These are phyloP conservation scores for Alethe diademata DNA, from an alignment of 2,113 vertebrate species.

Conservation along the genomic window DNA sequence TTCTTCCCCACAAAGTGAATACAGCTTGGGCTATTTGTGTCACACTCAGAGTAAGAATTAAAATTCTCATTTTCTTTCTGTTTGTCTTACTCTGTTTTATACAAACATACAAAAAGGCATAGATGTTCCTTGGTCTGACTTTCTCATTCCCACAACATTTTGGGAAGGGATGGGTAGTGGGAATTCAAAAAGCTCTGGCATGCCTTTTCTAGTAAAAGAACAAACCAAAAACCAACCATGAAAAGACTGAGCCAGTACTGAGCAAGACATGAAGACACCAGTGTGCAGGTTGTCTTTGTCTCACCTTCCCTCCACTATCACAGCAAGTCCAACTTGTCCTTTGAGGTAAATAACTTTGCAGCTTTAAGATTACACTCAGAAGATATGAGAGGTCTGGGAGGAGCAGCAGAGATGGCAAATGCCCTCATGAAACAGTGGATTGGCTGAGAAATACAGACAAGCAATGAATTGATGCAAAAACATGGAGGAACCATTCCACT, in stretches of 20 bases:
- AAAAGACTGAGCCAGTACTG: neutral
- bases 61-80: neutral
- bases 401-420: neutral
- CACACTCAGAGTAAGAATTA: neutral
- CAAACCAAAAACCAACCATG: neutral
- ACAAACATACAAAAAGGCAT: neutral
- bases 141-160: neutral
- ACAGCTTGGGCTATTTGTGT: neutral
- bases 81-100: neutral
- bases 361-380: neutral
- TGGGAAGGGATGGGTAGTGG: neutral
- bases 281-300: neutral
- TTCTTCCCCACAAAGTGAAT: neutral
- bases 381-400: neutral
- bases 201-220: neutral
- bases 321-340: neutral
- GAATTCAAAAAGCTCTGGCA: neutral
- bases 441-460: rapidly evolving
- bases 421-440: neutral
- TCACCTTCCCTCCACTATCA: neutral
- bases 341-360: neutral
- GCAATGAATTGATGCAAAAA: neutral
- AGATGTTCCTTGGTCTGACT: neutral
- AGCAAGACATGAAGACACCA: neutral
- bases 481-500: neutral